phyloP scores from a whole-genome alignment of 2,797 vertebrate genomes.

The Protosalanx chinensis region DNA sequence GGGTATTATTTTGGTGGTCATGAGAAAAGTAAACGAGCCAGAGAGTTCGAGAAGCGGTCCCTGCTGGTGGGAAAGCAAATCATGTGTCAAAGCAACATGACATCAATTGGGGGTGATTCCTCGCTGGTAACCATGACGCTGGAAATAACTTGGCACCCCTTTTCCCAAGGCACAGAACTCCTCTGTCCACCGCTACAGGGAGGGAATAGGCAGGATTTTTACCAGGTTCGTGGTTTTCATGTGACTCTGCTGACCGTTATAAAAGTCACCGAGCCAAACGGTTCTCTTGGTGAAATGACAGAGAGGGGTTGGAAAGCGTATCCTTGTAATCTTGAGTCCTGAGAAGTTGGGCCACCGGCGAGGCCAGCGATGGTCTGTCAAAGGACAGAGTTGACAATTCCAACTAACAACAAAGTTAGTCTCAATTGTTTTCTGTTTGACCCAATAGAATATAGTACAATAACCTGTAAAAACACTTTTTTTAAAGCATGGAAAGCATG shows the following conservation, averaged over 20 bases:
- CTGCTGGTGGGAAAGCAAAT: constrained; percentile 73
- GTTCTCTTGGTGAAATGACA: constrained; percentile 16
- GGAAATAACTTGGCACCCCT: constrained; percentile 45
- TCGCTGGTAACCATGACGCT: constrained; percentile 60
- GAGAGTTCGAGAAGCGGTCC: constrained; percentile 42
- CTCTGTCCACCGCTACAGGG: constrained; percentile 2
- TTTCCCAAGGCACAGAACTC: constrained; percentile 14
- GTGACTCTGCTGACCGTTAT: constrained; percentile 61
- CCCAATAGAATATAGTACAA: no score
- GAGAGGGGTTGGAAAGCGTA: constrained; percentile 32
- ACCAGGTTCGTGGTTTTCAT: constrained; percentile 30
- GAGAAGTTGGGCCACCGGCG: constrained; percentile 58
- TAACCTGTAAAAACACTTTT: no score
- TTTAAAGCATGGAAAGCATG: no score
- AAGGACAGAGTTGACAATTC: constrained; percentile 22
- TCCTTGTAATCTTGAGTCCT: constrained; percentile 44
- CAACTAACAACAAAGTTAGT: neutral
- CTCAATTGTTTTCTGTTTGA: constrained; percentile 15
- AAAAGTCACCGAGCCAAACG: constrained; percentile 59
- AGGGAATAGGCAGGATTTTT: constrained; percentile 27
- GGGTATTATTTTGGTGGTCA: constrained; percentile 26
- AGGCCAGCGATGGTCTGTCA: constrained; percentile 62
- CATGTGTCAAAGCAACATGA: constrained; percentile 54
- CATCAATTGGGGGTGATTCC: neutral
- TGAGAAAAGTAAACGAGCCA: constrained; percentile 64